Evolutionary conservation across 2,888 invertebrate genomes (phyloP), one percentile per base, ranked within the genome.

Genomic region (Pheosia gnoma): DNA sequence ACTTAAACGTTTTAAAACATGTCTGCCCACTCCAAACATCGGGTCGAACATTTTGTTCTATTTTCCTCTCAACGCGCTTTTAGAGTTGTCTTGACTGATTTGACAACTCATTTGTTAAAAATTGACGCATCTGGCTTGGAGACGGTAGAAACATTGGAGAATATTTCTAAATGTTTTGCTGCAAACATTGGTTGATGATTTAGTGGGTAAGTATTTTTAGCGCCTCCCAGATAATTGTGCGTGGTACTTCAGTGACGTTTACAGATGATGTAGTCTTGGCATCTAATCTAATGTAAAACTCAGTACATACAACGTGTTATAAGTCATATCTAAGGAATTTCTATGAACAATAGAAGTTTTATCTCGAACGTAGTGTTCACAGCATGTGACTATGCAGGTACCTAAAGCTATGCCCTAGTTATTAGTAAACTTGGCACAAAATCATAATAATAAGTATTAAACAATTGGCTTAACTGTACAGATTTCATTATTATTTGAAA

Each of bases 281-380:
- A 8, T 51, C 51, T 25, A 51, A 25, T 51, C 25, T 45, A 39
- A 47, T 11, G 45, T 8, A 47, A 10, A 47, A 47, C 25, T 25
- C 0, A 25, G 25, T 2, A 25, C 25, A 25, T 25, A 25, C 25
- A 25, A 25, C 25, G 6, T 60, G 39, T 59, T 51, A 62, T 45
- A 69, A 69, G 58, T 72, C 71, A 77, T 68, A 64, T 65, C 45
- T 53, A 43, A 65, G 56, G 69, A 72, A 72, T 77, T 70, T 67
- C 39, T 59, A 54, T 56, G 65, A 72, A 76, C 77, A 74, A 76
- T 72, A 60, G 49, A 66, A 56, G 64, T 66, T 66, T 73, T 78
- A 76, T 78, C 74, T 68, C 59, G 60, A 63, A 59, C 57, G 57
- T 47, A 49, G 11, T 52, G 60, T 59, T 65, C 61, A 70, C 52